Evolutionary conservation across 2,888 invertebrate species (phyloP), one percentile per base, ranked within the genome.

Genomic region (Amphimallon solstitiale): DNA sequence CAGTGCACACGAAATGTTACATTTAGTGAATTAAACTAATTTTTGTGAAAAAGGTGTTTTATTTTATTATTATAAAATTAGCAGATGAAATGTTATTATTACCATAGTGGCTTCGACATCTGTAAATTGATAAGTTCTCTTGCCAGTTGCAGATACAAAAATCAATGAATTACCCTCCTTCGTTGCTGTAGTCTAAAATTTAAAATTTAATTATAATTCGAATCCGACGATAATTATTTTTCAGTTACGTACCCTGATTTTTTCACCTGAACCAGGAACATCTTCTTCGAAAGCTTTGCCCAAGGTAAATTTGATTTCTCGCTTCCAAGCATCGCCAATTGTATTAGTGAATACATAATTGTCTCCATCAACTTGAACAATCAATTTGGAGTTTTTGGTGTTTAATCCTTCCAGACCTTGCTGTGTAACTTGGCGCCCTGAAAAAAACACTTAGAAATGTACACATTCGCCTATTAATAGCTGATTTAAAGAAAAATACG

Each of bases 281-380:
- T 64, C 69, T 49, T 72, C 74, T 12, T 72, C 72, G 15, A 69
- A 69, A 65, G 71, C 71, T 65, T 74, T 60, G 15, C 68, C 70
- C 6, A 72, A 59, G 2, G 66, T 67, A 9, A 75, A 67, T 12
- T 54, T 52, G 7, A 66, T 49, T 17, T 52, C 46, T 14, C 67
- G 48, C 10, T 48, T 64, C 6, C 45, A 15, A 3, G 65, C 38
- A 46, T 68, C 69, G n/a, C 68, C 51, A 10, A 29, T 29, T 7
- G 29, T 29, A 29, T 49, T 48, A 43, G 35, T 67, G 19, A 71
- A 60, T 2, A 63, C 61, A 15, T 70, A 51, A 54, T 73, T 74
- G 10, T 74, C 69, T 7, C 73, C 75, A 56, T 74, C 71, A 5
- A 75, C 56, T 51, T 72, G 66, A 4, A 71, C 12, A 9, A 17